Conservation (phyloP, 2,113 vertebrate genomes). For the Acrocephalus arundinaceus region DNA sequence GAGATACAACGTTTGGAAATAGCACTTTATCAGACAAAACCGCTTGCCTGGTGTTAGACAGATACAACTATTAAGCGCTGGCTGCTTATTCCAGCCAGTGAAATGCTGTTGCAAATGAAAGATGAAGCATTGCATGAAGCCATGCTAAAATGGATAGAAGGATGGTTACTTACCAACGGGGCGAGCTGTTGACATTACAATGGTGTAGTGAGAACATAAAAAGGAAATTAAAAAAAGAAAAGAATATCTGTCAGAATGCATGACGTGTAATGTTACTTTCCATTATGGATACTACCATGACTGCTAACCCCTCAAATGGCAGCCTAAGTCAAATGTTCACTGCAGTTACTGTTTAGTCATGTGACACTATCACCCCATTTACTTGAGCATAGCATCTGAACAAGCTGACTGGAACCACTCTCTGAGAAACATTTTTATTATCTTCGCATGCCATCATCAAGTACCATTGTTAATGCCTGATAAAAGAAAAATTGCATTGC, state of each 20-base stretch:
- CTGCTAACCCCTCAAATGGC: slow-evolving; percentile 61
- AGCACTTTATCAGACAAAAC: slow-evolving; percentile 23
- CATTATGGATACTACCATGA: slow-evolving; percentile 74
- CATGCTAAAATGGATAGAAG: slow-evolving; percentile 90
- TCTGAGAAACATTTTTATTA: slow-evolving; percentile 40
- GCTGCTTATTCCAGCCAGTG: slow-evolving; percentile 34
- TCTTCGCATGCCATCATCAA: slow-evolving; percentile 23
- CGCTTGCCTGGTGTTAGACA: slow-evolving; percentile 30
- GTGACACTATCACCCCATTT: slow-evolving; percentile 23
- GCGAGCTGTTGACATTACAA: slow-evolving; percentile 97
- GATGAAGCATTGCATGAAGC: slow-evolving; percentile 78
- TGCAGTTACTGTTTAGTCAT: slow-evolving; percentile 22
- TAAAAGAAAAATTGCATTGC: slow-evolving; percentile 46
- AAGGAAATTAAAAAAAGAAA: slow-evolving; percentile 84
- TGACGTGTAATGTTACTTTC: slow-evolving; percentile 83
- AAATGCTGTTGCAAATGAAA: slow-evolving; percentile 68
- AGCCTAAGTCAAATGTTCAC: slow-evolving; percentile 27
- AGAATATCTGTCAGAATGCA: slow-evolving; percentile 91
- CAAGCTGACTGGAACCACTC: slow-evolving; percentile 6
- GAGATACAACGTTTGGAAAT: slow-evolving; percentile 21
- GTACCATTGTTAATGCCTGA: slow-evolving; percentile 41
- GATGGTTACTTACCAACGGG: slow-evolving; percentile 99
- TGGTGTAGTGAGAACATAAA: slow-evolving; percentile 91
- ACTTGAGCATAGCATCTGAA: slow-evolving; percentile 28
- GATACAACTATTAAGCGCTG: neutral